Base-by-base conservation (phyloP, 2,113 vertebrate genomes). In the Leucosticte australis region DNA sequence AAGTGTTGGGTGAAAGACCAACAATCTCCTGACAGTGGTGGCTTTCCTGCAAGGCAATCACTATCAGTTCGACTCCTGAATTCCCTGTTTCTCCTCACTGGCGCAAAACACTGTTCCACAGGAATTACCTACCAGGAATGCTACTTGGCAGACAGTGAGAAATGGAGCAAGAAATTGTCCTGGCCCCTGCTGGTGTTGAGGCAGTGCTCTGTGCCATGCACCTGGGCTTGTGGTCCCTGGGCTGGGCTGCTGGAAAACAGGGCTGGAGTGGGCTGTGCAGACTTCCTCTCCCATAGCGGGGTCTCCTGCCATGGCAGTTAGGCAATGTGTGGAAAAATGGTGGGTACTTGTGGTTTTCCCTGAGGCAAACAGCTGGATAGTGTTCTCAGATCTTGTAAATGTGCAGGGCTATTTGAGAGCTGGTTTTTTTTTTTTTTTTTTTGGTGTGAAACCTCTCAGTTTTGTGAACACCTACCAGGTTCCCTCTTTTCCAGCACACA, bases 221-320 rank as follows among this genome's bases (percentile, higher is more conserved):
- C 7, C 20, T 59, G 33, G 19, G 14, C 24, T 14, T 44, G 65
- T 27, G 39, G 46, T 92, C 14, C 26, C 33, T 47, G 49, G 21
- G 19, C 42, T 86, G 33, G 13, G 26, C 33, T 55, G 7, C 46
- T 57, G 89, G 55, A 17, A 76, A 42, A 23, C 4, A 5, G 7
- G 12, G 4, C 49, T 79, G 52, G 47, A 82, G 27, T 20, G 33
- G 30, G 21, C 35, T 70, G 55, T 13, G 41, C 33, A 52, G 52
- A 74, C 19, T 42, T n/a, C 57, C 60, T 63, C 27, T 20, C 26
- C 20, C 35, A 13, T 0, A 0, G 11, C 12, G 14, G 27, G 27
- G 4, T 84, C 13, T 78, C 15, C 49, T 78, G 35, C 17, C 49
- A 20, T 1, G 1, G 19, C 47, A 74, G 15, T 70, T 59, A 71